Percentiles rank a stretch among this genome's conserved stretches.
Evolutionary conservation across 2,797 vertebrate genomes (phyloP).

Genomic region (Simalia tracyae): DNA sequence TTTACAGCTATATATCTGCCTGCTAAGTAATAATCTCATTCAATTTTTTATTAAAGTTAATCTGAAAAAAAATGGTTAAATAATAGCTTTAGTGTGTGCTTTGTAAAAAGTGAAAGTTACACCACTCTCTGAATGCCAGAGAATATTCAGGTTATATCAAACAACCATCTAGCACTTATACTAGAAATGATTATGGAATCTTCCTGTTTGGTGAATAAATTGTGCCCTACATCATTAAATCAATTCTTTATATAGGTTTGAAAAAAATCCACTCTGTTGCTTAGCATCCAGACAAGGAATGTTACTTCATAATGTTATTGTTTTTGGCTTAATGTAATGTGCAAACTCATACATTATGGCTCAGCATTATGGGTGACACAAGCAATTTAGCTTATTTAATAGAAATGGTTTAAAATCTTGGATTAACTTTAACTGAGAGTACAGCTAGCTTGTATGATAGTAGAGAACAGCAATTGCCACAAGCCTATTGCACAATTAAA

Average conservation of each 20-base stretch:
- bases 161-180: background rate
- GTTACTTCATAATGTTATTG: background rate
- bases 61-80: no score
- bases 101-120: no score
- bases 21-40: no score
- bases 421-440: background rate
- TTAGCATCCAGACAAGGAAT: background rate
- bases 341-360: background rate
- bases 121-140: no score
- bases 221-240: background rate
- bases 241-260: background rate
- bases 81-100: no score
- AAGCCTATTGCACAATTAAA: background rate
- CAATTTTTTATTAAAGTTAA: no score
- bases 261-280: background rate
- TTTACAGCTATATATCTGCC: no score
- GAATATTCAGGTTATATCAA: background rate
- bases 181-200: background rate
- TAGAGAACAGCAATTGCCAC: background rate
- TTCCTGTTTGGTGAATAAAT: background rate
- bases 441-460: background rate
- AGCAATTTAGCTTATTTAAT: background rate
- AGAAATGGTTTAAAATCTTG: background rate
- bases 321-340: background rate
- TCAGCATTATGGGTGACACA: background rate